Evolutionary conservation across 2,797 vertebrate species (phyloP).

Genomic region (Pangasius macronema): DNA sequence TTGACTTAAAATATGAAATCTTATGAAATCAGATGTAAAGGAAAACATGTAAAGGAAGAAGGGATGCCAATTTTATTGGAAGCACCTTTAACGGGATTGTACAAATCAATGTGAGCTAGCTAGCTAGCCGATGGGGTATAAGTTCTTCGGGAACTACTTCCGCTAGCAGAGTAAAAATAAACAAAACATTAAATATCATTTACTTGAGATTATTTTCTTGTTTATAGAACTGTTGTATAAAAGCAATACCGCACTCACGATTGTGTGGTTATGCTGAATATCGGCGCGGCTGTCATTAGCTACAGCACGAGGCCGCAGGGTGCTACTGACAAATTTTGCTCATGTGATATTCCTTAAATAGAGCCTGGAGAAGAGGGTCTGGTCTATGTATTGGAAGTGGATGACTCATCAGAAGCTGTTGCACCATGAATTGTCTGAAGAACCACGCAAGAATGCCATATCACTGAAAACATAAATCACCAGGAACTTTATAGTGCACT

Average conservation of each 20-base stretch:
- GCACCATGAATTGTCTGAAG: background rate
- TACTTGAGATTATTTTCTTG: background rate
- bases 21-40: background rate
- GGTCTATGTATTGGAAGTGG: background rate
- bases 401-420: background rate
- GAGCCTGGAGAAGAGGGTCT: background rate
- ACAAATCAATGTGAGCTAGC: background rate
- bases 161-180: no score
- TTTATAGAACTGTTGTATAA: background rate
- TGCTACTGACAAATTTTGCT: background rate
- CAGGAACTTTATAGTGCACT: background rate
- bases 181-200: background rate
- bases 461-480: background rate
- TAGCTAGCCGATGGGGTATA: background rate
- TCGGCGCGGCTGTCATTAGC: background rate
- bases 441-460: background rate
- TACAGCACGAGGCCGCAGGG: background rate
- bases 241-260: background rate
- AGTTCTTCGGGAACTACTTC: background rate
- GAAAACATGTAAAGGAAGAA: background rate
- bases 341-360: background rate
- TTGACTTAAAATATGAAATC: background rate
- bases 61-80: background rate
- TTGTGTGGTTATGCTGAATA: background rate
- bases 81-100: background rate